Evolutionary conservation across 2,888 invertebrate genomes (phyloP).

Genomic region (Tigriopus californicus): DNA sequence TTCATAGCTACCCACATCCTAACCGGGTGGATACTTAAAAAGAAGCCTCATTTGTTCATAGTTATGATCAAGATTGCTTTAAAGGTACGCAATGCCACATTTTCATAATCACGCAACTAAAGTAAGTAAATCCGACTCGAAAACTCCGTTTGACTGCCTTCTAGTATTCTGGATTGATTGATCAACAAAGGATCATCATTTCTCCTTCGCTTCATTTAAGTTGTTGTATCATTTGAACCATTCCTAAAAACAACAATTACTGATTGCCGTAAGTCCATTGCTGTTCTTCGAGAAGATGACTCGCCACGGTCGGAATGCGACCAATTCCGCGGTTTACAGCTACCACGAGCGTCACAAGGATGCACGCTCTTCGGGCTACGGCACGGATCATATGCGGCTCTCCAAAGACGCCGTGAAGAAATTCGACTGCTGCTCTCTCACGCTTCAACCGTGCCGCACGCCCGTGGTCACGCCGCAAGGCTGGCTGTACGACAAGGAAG

Average conservation of each 20-base stretch:
- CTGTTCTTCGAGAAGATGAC: slow-evolving; percentile 41
- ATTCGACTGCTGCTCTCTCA: slow-evolving; percentile 93
- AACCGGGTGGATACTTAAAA: too few relatives aligned
- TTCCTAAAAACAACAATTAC: not conserved
- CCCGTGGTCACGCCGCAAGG: slow-evolving; percentile 87
- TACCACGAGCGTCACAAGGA: slow-evolving; percentile 96
- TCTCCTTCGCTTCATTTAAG: too few relatives aligned
- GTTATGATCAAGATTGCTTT: too few relatives aligned
- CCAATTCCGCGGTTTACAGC: slow-evolving; percentile 93
- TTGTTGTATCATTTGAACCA: too few relatives aligned
- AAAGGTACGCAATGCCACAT: too few relatives aligned
- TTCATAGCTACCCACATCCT: too few relatives aligned
- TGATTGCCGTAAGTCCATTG: not conserved
- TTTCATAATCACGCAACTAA: too few relatives aligned
- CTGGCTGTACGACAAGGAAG: slow-evolving; percentile 87
- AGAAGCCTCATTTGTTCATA: too few relatives aligned
- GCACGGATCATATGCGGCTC: slow-evolving; percentile 41
- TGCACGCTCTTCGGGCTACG: slow-evolving; percentile 82
- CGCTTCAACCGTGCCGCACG: slow-evolving; percentile 83
- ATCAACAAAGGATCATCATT: too few relatives aligned
- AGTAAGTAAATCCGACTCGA: too few relatives aligned
- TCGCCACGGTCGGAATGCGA: slow-evolving; percentile 91
- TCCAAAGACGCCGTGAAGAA: slow-evolving; percentile 87
- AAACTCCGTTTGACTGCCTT: too few relatives aligned
- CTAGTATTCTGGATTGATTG: too few relatives aligned